These are phyloP conservation scores for Pelagia noctiluca DNA, from an alignment of 30 jellyfish, hydroid and myxozoan species.

Conservation along the genomic window DNA sequence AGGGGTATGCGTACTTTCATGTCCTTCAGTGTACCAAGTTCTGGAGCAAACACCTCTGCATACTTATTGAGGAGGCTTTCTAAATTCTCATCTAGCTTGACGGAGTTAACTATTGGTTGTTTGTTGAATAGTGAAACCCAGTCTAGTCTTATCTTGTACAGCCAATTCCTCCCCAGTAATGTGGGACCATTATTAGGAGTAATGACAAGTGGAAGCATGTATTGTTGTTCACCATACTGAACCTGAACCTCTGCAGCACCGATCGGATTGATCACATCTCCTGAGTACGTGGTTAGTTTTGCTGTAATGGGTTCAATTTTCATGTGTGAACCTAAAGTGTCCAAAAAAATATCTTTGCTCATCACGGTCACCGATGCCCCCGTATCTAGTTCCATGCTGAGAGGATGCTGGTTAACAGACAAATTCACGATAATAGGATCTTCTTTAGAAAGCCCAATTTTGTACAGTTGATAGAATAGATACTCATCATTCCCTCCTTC, in stretches of 20 bases:
- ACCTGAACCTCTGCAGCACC: slow-evolving; percentile 37
- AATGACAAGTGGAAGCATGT: slow-evolving; percentile 30
- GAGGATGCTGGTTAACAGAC: no score
- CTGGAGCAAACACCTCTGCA: slow-evolving; percentile 37
- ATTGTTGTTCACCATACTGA: not conserved
- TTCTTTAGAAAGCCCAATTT: no score
- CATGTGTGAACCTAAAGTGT: not conserved
- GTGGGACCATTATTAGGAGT: slow-evolving; percentile 38
- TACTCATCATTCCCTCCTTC: no score
- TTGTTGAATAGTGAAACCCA: not conserved
- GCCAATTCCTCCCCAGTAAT: slow-evolving; percentile 45
- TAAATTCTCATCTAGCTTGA: not conserved
- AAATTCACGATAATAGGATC: no score
- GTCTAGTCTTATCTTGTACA: slow-evolving; percentile 1
- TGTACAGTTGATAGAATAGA: no score
- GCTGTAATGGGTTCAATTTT: not conserved
- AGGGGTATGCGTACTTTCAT: slow-evolving; percentile 30
- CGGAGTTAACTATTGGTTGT: not conserved
- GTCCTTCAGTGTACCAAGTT: slow-evolving; percentile 37
- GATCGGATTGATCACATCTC: slow-evolving; percentile 30
- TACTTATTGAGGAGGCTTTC: not conserved
- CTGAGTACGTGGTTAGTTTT: slow-evolving; percentile 30
- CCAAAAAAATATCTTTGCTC: slow-evolving; percentile 9
- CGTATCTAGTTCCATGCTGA: slow-evolving; percentile 48
- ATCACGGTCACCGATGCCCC: slow-evolving; percentile 47